These are phyloP conservation scores for Cataglyphis cursor DNA, from an alignment of 2,888 invertebrate species.

Conservation along the genomic window DNA sequence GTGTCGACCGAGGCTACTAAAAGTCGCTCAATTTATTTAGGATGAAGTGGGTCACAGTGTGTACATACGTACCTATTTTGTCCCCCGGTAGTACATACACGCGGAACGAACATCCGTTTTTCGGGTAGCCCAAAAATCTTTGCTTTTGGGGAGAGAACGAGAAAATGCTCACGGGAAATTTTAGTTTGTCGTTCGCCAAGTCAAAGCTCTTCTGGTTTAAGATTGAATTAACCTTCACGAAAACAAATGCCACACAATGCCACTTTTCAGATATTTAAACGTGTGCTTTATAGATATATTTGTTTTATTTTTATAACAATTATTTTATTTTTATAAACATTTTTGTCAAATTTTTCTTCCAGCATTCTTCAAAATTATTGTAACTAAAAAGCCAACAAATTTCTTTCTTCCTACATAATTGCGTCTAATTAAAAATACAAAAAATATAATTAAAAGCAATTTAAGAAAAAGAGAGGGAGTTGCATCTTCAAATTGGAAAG, in stretches of 20 bases:
- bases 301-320: neutral
- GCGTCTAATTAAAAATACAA: constrained; percentile 11
- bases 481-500: neutral
- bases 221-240: neutral
- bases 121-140: constrained; percentile 37
- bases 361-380: neutral
- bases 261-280: neutral
- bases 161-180: constrained; percentile 19
- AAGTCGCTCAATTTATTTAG: constrained; percentile 82
- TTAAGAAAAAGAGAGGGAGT: neutral
- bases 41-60: constrained; percentile 67
- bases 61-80: constrained; percentile 72
- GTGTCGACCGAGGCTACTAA: constrained; percentile 74
- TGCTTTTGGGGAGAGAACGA: constrained; percentile 24
- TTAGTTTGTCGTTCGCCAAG: neutral
- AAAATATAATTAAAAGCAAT: neutral
- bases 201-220: neutral
- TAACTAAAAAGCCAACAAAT: neutral
- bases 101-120: constrained; percentile 69
- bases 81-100: constrained; percentile 65
- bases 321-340: neutral
- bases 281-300: neutral
- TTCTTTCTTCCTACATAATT: neutral
- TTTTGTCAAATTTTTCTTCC: neutral
- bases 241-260: neutral